Base-by-base conservation (phyloP, 2,888 invertebrate genomes). In the Troglohyphantes excavatus region DNA sequence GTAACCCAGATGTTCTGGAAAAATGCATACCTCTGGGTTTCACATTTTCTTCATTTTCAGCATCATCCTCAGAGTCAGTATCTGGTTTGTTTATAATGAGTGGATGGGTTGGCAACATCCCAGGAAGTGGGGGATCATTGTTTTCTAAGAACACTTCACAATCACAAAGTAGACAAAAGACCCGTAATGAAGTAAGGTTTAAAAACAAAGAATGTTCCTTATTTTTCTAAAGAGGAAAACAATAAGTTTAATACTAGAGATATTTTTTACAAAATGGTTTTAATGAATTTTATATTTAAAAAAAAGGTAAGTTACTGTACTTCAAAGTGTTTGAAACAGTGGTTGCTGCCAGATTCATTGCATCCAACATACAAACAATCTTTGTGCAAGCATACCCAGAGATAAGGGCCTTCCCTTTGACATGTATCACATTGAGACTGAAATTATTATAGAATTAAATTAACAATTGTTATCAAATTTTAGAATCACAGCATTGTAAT, bases 131-230 rank as follows among this genome's bases (percentile, higher is more conserved):
- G 90, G 95, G 94, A 68, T 92, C 92, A 91, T 94, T 94, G 91
- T 92, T 93, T 67, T 94, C 94, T 91, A 94, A 94, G 93, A 96
- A 96, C 0, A 98, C 96, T 94, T 98, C 98, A 79, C 94, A 95
- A 92, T 97, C 96, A 94, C 98, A 98, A 90, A 95, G 93, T 93
- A 97, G 97, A 94, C 98, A 98, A 97, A 98, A 98, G 92, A 98
- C 95, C 91, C 97, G 94, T 93, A 96, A 95, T 0, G 97, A 97
- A 0, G 96, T 96, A 86, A 98, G 94, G 93, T 98, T 98, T 95
- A 98, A 96, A 93, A 97, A 96, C 92, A 97, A 95, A 92, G 96
- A 96, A 93, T 97, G 97, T 19, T 94, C 93, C 53, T 95, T 95
- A 92, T 95, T 95, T 91, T 95, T 95, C 95, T 96, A 92, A 9